Evolutionary conservation across 2,113 vertebrate species (phyloP), one percentile per base, ranked within the genome.

Genomic region (Hepsetus odoe): DNA sequence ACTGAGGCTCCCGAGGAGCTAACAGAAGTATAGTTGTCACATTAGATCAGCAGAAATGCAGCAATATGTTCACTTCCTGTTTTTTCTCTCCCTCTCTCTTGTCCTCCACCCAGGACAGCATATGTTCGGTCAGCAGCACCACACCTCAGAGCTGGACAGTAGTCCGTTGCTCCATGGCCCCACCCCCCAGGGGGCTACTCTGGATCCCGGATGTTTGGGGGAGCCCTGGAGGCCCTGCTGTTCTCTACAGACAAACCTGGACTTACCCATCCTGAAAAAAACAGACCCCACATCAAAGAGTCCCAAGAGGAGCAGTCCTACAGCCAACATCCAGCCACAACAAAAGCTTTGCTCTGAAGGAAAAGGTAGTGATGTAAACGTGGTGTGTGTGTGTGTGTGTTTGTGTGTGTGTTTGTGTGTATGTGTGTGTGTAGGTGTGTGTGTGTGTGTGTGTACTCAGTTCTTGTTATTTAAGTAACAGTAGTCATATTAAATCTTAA

Each of bases 71-170:
- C 71, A 67, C 53, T 86, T 68, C 80, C 75, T 82, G 80, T 67
- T 78, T 61, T 53, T 74, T 16, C 62, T 59, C 49, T 72, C 33
- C 72, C 53, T 76, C 30, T 30, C 53, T 67, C 73, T 44, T 65
- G 55, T 58, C 30, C 38, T 74, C 35, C 67, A 74, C 71, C 93
- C 94, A 1, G 88, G 91, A 58, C 95, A 95, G 67, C 95, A 92
- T 83, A 86, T 96, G 82, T 91, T 95, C 38, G 92, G 95, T 71
- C 94, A 95, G 77, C 90, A 92, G 42, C 94, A 91, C 22, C 51
- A 91, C 93, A 0, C 92, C 93, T 11, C 93, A 0, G 91, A 93
- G 13, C 88, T 95, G 0, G 93, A 94, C 72, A 92, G 88, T 1
- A 86, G 84, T 0, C 93, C 94, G 18, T 87, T 92, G 0, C 89